Percentiles rank a stretch among this genome's conserved stretches.
Evolutionary conservation across 1,140 invertebrate genomes (phyloP).

Genomic region (Heliconius hewitsoni): DNA sequence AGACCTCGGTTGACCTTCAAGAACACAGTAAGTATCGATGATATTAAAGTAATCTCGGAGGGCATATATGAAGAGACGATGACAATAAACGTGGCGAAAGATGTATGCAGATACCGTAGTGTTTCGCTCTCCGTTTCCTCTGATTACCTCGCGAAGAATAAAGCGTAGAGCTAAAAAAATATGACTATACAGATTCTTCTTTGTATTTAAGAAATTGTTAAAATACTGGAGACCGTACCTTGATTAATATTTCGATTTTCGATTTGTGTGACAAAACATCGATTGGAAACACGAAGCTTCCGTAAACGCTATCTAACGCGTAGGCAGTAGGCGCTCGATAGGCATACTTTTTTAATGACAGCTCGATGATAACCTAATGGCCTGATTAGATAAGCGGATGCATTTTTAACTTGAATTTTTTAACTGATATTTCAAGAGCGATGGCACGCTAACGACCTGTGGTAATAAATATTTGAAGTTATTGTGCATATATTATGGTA

Average conservation of each 20-base stretch:
- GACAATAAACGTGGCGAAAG: too few species aligned
- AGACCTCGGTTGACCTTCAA: too few species aligned
- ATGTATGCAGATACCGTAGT: too few species aligned
- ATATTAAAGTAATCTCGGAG: too few species aligned
- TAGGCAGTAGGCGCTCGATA: slow-evolving; percentile 14
- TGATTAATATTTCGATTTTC: neutral
- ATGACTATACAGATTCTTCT: too few species aligned
- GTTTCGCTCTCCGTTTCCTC: too few species aligned
- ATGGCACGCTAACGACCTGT: slow-evolving; percentile 13
- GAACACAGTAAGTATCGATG: too few species aligned
- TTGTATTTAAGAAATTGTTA: too few species aligned
- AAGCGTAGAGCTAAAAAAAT: too few species aligned
- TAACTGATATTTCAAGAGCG: slow-evolving; percentile 17
- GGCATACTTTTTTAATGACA: slow-evolving; percentile 40
- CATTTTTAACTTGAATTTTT: slow-evolving; percentile 37
- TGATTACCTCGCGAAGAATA: too few species aligned
- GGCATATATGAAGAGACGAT: too few species aligned
- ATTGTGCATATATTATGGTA: neutral
- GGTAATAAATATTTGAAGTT: neutral
- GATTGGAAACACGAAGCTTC: slow-evolving; percentile 4
- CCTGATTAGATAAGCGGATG: slow-evolving; percentile 33
- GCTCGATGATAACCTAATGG: slow-evolving; percentile 37
- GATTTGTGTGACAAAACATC: slow-evolving; percentile 3
- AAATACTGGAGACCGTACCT: neutral
- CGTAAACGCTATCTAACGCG: slow-evolving; percentile 12